Evolutionary conservation across 2,113 vertebrate species (phyloP).

Genomic region (Pygoscelis antarcticus): DNA sequence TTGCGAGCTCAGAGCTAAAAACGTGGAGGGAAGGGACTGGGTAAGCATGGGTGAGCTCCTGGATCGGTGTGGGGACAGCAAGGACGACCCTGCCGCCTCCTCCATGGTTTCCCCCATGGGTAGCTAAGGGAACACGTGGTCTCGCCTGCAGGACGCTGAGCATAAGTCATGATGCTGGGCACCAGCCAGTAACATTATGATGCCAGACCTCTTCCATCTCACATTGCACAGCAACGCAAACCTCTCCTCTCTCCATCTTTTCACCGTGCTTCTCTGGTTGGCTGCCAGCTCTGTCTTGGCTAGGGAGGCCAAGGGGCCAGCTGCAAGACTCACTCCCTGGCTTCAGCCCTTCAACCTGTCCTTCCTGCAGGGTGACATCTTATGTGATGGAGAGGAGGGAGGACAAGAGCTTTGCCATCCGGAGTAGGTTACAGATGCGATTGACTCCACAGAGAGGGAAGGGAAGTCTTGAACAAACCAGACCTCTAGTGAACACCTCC

Average conservation of each 20-base stretch:
- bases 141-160: accelerated
- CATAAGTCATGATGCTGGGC: not conserved
- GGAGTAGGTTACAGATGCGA: not conserved
- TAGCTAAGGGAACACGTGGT: not conserved
- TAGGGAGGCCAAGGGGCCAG: not conserved
- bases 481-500: not conserved
- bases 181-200: not conserved
- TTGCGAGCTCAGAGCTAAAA: not conserved
- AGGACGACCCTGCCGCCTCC: not conserved
- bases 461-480: not conserved
- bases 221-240: not conserved
- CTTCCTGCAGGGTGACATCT: not conserved
- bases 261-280: not conserved
- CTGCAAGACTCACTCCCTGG: not conserved
- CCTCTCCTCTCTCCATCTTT: not conserved
- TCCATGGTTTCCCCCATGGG: not conserved
- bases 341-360: not conserved
- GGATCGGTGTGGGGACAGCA: accelerated
- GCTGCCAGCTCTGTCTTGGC: not conserved
- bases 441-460: not conserved
- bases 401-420: not conserved
- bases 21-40: not conserved
- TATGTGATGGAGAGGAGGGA: not conserved
- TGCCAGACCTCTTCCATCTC: not conserved
- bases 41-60: not conserved